Evolutionary conservation across 2,888 invertebrate genomes (phyloP), one percentile per base, ranked within the genome.

Genomic region (Notodonta ziczac): DNA sequence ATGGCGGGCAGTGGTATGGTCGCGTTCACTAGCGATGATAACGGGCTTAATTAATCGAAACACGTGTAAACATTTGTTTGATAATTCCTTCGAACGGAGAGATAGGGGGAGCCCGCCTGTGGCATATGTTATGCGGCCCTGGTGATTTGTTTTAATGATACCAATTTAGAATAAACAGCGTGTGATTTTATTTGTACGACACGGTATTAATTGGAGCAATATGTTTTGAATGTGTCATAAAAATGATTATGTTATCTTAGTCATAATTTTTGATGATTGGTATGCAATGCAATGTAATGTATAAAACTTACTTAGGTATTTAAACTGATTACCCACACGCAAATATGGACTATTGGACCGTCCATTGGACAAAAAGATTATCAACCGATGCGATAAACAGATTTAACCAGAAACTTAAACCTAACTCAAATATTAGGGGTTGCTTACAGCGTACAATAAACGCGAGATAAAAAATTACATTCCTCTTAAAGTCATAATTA

Each of bases 1-100:
- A 85, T 72, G 70, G 70, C 75, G 72, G 76, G 70, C 74, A 73
- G 73, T 62, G 79, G 82, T 79, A 79, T 75, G 79, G 76, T 76
- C 81, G 78, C 82, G 78, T 81, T 80, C 80, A 83, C 79, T 82
- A 79, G 76, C 76, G 72, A 78, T 86, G 88, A 89, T 91, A 91
- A 88, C 83, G 76, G 83, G 81, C 76, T 82, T 78, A 88, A 89
- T 89, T 90, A 88, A 90, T 88, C 80, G 77, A 71, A 84, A 87
- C 91, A 91, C 90, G 89, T 91, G 91, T 88, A 86, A 86, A 86
- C 90, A 88, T 85, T 85, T 85, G 84, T 87, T 86, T 87, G 88
- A 89, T 90, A 89, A 88, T 82, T 79, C 78, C 81, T 74, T 76
- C 77, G 79, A 77, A 74, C 75, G 74, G 74, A 66, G 75, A 79